These are phyloP conservation scores for Crossaster papposus DNA, from an alignment of 53 echinoderm and acorn worm genomes.

Conservation along the genomic window DNA sequence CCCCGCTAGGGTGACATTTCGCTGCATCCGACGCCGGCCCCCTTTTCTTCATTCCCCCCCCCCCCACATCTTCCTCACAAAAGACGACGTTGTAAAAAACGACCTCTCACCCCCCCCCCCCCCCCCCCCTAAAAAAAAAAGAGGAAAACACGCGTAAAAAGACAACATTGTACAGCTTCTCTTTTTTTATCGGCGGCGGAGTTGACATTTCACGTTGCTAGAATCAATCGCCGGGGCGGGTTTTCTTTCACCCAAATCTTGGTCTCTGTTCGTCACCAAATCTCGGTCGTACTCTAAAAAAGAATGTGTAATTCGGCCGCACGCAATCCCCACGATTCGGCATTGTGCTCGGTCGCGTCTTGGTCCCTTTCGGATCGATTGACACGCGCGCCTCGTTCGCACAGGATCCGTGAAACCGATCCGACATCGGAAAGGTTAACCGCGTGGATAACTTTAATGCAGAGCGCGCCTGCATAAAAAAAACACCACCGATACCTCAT, in stretches of 20 bases:
- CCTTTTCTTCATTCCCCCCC: background rate
- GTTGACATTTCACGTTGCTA: conserved; percentile 38
- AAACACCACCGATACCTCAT: background rate
- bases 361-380: conserved; percentile 14
- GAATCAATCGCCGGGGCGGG: conserved; percentile 32
- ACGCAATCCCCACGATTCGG: conserved; percentile 12
- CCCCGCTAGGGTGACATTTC: conserved; percentile 40
- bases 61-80: background rate
- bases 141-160: background rate
- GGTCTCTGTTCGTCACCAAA: background rate
- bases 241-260: conserved; percentile 8
- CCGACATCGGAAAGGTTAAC: conserved; percentile 37
- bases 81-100: conserved; percentile 23
- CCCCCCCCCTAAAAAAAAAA: conserved; percentile 4
- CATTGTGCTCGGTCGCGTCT: conserved; percentile 20
- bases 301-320: conserved; percentile 4
- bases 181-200: conserved; percentile 9
- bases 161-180: background rate
- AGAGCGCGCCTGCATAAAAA: background rate
- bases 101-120: background rate
- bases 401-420: conserved; percentile 25
- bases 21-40: conserved; percentile 14
- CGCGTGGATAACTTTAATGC: background rate
- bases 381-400: background rate
- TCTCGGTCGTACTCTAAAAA: conserved; percentile 5